phyloP scores from a whole-genome alignment of 2,797 vertebrate species.

The Argya squamiceps region DNA sequence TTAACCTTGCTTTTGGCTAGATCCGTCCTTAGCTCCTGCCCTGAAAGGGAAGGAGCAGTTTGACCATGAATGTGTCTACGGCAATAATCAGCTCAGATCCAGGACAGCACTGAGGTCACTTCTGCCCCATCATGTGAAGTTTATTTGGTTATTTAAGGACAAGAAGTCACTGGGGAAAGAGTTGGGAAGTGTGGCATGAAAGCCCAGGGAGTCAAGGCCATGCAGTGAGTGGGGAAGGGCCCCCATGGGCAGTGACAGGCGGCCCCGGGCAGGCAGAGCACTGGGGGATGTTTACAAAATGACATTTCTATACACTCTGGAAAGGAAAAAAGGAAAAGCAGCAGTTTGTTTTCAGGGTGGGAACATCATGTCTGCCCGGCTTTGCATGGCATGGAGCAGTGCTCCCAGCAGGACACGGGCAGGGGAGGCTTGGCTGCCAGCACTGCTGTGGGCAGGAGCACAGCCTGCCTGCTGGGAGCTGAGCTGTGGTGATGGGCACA shows the following conservation, averaged over 20 bases:
- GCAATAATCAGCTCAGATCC: neutral
- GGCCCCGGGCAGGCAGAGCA: neutral
- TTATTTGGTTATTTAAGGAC: neutral
- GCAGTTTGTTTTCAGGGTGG: neutral
- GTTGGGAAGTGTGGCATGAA: neutral
- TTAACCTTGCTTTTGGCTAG: neutral
- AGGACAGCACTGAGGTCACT: neutral
- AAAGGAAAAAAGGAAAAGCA: neutral
- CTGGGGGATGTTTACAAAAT: neutral
- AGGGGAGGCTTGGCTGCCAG: neutral
- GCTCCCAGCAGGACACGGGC: neutral
- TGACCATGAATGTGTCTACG: neutral
- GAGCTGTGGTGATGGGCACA: neutral
- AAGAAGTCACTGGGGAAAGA: neutral
- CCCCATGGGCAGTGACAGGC: neutral
- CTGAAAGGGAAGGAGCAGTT: neutral
- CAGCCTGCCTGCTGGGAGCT: neutral
- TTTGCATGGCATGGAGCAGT: neutral
- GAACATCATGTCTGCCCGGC: neutral
- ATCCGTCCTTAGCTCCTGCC: neutral
- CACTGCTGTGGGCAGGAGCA: accelerated
- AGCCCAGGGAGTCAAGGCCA: neutral
- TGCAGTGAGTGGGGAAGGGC: neutral
- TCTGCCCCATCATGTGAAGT: neutral
- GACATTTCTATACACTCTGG: conserved; percentile 20